phyloP scores from a whole-genome alignment of 1,140 invertebrate species.

The Tetramorium simillimum region DNA sequence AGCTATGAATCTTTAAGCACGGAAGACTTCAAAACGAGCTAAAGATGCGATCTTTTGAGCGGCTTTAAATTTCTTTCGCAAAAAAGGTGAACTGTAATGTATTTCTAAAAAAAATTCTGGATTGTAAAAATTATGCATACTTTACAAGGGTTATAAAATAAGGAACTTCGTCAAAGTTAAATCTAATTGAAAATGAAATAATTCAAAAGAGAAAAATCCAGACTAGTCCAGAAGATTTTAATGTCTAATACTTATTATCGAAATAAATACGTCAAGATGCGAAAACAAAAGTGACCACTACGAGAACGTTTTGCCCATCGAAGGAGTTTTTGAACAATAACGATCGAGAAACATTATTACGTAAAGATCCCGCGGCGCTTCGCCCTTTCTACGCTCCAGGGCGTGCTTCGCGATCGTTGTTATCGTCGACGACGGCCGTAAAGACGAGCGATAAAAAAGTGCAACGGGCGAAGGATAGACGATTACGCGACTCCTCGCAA shows the following conservation, averaged over 20 bases:
- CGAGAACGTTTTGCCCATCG: background rate
- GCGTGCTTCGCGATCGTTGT: slow-evolving; percentile 40
- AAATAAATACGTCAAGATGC: background rate
- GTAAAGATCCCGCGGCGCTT: background rate
- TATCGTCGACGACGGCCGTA: slow-evolving; percentile 52
- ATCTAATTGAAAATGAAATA: background rate
- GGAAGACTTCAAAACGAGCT: slow-evolving; percentile 17
- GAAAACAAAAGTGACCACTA: background rate
- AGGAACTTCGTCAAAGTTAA: background rate
- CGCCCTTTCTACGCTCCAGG: slow-evolving; percentile 7
- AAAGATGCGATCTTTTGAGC: slow-evolving; percentile 26
- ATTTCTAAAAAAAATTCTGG: background rate
- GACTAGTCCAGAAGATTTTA: background rate
- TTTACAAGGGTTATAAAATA: background rate
- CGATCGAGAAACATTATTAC: background rate
- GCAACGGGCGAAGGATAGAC: slow-evolving; percentile 26
- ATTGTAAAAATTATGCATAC: background rate
- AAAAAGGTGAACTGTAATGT: background rate
- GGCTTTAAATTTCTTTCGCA: background rate
- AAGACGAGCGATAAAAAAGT: slow-evolving; percentile 51
- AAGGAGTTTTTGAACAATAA: slow-evolving; percentile 8
- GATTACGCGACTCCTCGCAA: slow-evolving; percentile 64
- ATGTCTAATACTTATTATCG: background rate
- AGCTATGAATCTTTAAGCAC: slow-evolving; percentile 53
- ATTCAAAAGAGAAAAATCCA: background rate